Evolutionary conservation across 2,888 invertebrate genomes (phyloP).

Genomic region (Rhamnusium bicolor): DNA sequence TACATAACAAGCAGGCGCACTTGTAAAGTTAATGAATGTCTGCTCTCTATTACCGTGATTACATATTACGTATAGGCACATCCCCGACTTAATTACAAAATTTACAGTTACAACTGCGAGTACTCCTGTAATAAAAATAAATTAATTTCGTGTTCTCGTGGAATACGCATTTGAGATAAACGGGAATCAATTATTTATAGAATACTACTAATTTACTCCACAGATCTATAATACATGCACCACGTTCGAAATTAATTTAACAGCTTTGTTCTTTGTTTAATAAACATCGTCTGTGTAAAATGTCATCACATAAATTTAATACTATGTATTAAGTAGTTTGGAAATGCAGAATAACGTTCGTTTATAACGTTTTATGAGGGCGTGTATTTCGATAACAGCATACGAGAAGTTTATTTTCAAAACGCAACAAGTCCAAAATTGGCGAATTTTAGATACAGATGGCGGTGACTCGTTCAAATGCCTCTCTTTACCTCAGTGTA

Average conservation of each 20-base stretch:
- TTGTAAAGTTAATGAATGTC: constrained; percentile 60
- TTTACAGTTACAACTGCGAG: constrained; percentile 58
- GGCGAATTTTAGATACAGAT: no score
- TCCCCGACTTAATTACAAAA: constrained; percentile 62
- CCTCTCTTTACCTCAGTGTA: no score
- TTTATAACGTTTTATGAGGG: not conserved
- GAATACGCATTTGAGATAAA: constrained; percentile 47
- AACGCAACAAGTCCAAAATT: no score
- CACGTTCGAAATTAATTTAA: constrained; percentile 43
- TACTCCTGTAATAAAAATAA: constrained; percentile 58
- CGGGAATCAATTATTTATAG: constrained; percentile 53
- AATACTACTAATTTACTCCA: constrained; percentile 46
- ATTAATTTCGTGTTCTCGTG: constrained; percentile 55
- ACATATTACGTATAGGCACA: constrained; percentile 60
- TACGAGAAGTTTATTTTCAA: no score
- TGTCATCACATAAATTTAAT: constrained; percentile 31
- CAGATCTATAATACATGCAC: constrained; percentile 32
- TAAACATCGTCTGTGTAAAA: constrained; percentile 26
- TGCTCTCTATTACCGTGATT: constrained; percentile 59
- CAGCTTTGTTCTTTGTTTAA: constrained; percentile 37
- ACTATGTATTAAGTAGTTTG: constrained; percentile 34
- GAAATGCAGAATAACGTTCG: constrained; percentile 14
- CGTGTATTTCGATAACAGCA: not conserved
- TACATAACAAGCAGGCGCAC: constrained; percentile 58
- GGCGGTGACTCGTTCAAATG: no score